phyloP scores from a whole-genome alignment of 2,888 invertebrate species.

The Ormyrus rosae region DNA sequence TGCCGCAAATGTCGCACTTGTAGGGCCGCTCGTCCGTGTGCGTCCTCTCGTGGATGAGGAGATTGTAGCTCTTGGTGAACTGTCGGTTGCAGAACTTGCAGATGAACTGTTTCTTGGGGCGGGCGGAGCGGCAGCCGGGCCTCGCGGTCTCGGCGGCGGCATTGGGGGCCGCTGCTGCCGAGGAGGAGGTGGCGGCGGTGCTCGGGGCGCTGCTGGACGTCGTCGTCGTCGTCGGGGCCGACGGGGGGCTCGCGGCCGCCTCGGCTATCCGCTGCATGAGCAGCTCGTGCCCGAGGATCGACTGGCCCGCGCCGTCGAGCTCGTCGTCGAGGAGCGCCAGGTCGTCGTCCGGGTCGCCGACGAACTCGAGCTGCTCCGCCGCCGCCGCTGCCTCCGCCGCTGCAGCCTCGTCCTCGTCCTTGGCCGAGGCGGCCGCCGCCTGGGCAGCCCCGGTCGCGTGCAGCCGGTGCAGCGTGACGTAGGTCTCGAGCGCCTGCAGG shows the following conservation, averaged over 20 bases:
- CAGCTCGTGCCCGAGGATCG: constrained; percentile 63
- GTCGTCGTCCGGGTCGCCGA: constrained; percentile 80
- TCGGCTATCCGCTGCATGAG: constrained; percentile 70
- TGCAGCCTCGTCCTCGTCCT: not conserved
- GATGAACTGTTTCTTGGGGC: constrained; percentile 95
- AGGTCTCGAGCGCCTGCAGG: constrained; percentile 90
- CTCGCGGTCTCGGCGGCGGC: constrained; percentile 53
- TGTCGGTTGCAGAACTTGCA: constrained; percentile 98
- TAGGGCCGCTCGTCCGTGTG: constrained; percentile 98
- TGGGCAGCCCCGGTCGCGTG: constrained; percentile 82
- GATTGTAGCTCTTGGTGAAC: constrained; percentile 98
- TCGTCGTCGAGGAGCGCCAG: constrained; percentile 85
- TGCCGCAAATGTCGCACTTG: constrained; percentile 98
- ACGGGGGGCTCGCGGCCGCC: constrained; percentile 1
- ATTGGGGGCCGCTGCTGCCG: constrained; percentile 60
- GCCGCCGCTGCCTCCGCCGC: not conserved
- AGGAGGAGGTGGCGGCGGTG: constrained; percentile 3
- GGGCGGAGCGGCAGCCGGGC: constrained; percentile 67
- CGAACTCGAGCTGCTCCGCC: constrained; percentile 65
- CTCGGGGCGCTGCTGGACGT: not conserved
- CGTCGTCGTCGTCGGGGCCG: constrained; percentile 29
- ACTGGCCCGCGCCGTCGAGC: constrained; percentile 75
- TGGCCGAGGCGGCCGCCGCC: constrained; percentile 61
- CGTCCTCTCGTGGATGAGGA: constrained; percentile 98
- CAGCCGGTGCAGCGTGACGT: constrained; percentile 88